Evolutionary conservation across 2,113 vertebrate genomes (phyloP).

Genomic region (Elanoides forficatus): DNA sequence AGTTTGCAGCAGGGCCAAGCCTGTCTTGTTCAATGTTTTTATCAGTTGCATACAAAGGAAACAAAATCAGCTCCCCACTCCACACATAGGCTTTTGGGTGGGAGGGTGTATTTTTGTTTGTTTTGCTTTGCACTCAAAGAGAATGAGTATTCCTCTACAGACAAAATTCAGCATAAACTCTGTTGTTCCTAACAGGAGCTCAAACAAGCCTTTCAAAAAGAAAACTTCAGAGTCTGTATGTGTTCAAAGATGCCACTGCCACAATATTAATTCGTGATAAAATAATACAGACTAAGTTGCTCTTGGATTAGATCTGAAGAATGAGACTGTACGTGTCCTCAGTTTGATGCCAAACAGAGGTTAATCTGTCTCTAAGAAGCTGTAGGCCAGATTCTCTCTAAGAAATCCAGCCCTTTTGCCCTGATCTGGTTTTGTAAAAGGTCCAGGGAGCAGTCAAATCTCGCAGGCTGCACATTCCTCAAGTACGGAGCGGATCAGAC

Average conservation of each 20-base stretch:
- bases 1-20: background rate
- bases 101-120: background rate
- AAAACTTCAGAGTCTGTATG: background rate
- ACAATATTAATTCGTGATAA: background rate
- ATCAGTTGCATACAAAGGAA: background rate
- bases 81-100: background rate
- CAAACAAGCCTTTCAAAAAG: background rate
- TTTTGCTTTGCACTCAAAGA: background rate
- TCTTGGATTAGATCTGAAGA: conserved; percentile 46
- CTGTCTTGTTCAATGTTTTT: background rate
- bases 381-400: conserved; percentile 31
- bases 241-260: background rate
- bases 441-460: background rate
- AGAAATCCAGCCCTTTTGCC: conserved; percentile 50
- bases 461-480: background rate
- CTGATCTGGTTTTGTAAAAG: background rate
- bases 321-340: conserved; percentile 13
- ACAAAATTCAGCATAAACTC: background rate
- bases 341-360: conserved; percentile 22
- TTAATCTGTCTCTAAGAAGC: conserved; percentile 60
- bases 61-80: background rate
- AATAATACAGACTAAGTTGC: background rate
- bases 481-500: background rate
- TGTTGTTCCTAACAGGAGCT: background rate
- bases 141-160: background rate